Base-by-base conservation (phyloP, 2,113 vertebrate species). In the Paedocypris sp. region DNA sequence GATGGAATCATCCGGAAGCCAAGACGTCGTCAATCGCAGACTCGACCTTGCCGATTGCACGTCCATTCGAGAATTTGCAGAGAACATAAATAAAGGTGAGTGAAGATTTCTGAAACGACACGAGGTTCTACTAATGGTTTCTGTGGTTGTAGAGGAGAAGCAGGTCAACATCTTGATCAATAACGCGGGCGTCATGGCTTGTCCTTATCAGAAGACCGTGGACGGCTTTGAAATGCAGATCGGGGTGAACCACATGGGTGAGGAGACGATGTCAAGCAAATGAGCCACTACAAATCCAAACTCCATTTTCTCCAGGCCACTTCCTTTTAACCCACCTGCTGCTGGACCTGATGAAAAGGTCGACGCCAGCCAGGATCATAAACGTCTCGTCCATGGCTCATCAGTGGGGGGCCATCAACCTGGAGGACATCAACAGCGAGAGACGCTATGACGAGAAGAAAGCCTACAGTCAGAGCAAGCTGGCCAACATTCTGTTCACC, bases 161-260 rank as follows among this genome's bases (percentile, higher is more conserved):
- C 72, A 79, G 47, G 69, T 87, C 32, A 79, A 88, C 74, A 79
- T 88, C 68, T 78, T 88, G 47, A 83, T 88, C 68, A 88, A 86
- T 79, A 88, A 87, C 12, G 86, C 86, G 3, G 86, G 86, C 1
- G 79, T 88, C 3, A 88, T 88, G 86, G 79, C 77, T 15, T 87
- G 86, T 77, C 86, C 86, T 0, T 82, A 78, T 6, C 79, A 74
- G 36, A 85, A 86, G 57, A 88, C 86, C 1, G 78, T 64, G 7
- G 85, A 88, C 51, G 86, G 84, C 4, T 88, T 87, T 59, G 86
- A 88, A 75, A 80, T 83, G 82, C 86, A 88, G 67, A 84, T 88
- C 6, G 86, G 86, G 0, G 80, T 88, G 50, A 88, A 88, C 69
- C 86, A 88, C 73, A 28, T 88, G 12, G 86, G 86, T 87, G 75